Evolutionary conservation across 2,797 vertebrate genomes (phyloP), one percentile per base, ranked within the genome.

Genomic region (Florisuga fusca): DNA sequence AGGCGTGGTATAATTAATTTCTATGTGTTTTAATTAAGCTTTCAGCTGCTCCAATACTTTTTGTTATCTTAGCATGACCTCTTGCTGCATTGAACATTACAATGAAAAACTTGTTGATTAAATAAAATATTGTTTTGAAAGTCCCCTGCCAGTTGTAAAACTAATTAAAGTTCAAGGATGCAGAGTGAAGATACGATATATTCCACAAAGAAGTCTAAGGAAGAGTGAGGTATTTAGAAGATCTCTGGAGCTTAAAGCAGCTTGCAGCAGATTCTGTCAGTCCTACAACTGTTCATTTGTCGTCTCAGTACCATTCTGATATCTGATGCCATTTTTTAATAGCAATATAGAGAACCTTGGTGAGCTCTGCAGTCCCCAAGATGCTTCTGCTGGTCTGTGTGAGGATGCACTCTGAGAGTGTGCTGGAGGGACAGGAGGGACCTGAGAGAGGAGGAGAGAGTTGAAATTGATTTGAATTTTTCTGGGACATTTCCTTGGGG

Each of bases 1-100:
- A 84, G 72, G 93, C 94, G 58, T 4, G 0, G 50, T 89, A 50
- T 94, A 97, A 96, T 96, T 97, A 97, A 96, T 96, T 96, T 95
- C 92, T 97, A 72, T 69, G 2, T 93, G 82, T 92, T 96, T 96
- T 96, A 97, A 96, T 97, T 96, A 95, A 93, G 91, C 89, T 95
- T 94, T 94, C 84, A 82, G 41, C 81, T 88, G 87, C 90, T 87
- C 66, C 90, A 84, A 2, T 92, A 88, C 80, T 87, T 97, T 91
- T 92, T 81, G 90, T 96, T 95, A 96, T 90, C 85, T 82, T 87
- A 90, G 75, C 5, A 5, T 45, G 90, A 85, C 87, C 87, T 96
- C 55, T 36, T 89, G 62, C 77, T 92, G 83, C 82, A 96, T 29
- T 0, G 0, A 96, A 81, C 73, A 33, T 84, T 89, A 73, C 87